Conservation (phyloP, 2,888 invertebrate genomes). For the Antheraea assamensis region DNA sequence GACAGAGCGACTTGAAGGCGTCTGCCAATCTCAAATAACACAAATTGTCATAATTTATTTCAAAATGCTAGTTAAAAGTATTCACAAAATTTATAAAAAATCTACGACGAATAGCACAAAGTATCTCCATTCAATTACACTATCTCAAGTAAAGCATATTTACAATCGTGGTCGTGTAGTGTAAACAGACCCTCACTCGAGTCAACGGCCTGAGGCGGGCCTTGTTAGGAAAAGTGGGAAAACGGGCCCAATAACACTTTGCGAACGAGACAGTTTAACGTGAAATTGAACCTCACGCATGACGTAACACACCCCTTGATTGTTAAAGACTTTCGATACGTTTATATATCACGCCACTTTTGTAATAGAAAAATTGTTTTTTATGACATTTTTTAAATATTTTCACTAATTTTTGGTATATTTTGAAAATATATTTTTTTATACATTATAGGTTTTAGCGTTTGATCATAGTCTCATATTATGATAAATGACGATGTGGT, state of each 20-base stretch:
- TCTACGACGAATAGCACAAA: not conserved
- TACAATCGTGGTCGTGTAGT: slow-evolving; percentile 33
- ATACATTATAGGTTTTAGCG: not conserved
- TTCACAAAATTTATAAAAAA: not conserved
- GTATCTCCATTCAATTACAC: not conserved
- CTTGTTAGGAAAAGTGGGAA: slow-evolving; percentile 57
- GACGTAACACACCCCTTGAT: slow-evolving; percentile 12
- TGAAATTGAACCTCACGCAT: slow-evolving; percentile 33
- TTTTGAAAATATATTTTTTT: no score
- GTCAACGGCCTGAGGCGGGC: slow-evolving; percentile 48
- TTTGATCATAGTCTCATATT: no score
- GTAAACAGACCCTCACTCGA: slow-evolving; percentile 37
- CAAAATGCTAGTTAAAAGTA: no score
- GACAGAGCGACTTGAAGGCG: no score
- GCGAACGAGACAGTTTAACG: slow-evolving; percentile 38
- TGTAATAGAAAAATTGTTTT: no score
- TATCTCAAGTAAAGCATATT: not conserved
- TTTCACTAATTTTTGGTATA: not conserved
- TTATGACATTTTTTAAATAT: not conserved
- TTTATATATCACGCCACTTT: no score
- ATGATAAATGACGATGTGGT: no score
- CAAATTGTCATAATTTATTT: no score
- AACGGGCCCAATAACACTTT: slow-evolving; percentile 36
- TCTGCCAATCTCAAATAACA: no score
- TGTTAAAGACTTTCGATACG: not conserved